phyloP scores from a whole-genome alignment of 2,888 invertebrate species.

The Augiades crinisus region DNA sequence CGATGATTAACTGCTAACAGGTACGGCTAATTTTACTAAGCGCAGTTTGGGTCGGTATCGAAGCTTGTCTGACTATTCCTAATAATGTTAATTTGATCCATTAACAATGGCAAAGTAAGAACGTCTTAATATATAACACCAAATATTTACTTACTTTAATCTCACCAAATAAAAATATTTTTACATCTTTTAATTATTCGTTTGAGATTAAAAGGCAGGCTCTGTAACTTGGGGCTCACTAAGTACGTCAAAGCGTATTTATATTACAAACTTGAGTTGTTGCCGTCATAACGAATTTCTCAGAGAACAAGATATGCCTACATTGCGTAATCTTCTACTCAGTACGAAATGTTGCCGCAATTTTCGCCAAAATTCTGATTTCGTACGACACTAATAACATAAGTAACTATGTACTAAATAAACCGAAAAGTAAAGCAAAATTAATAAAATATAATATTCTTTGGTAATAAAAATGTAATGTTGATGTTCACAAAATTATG shows the following conservation, averaged over 20 bases:
- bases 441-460: not conserved
- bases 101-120: too few relatives aligned
- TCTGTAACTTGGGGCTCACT: slow-evolving; percentile 27
- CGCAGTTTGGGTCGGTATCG: too few relatives aligned
- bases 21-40: too few relatives aligned
- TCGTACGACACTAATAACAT: not conserved
- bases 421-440: not conserved
- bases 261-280: slow-evolving; percentile 30
- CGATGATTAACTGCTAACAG: too few relatives aligned
- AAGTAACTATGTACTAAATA: too few relatives aligned
- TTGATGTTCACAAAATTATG: too few relatives aligned
- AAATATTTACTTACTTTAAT: too few relatives aligned
- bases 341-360: not conserved
- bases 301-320: slow-evolving; percentile 9
- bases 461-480: not conserved
- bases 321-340: not conserved
- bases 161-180: too few relatives aligned
- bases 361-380: not conserved
- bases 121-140: too few relatives aligned
- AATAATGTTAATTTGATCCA: too few relatives aligned
- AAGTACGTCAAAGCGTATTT: slow-evolving; percentile 36
- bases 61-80: too few relatives aligned
- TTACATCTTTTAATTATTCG: slow-evolving; percentile 7
- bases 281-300: slow-evolving; percentile 28
- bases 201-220: slow-evolving; percentile 13